Conservation (phyloP, 2,797 vertebrate genomes). For the Liparis tanakae region DNA sequence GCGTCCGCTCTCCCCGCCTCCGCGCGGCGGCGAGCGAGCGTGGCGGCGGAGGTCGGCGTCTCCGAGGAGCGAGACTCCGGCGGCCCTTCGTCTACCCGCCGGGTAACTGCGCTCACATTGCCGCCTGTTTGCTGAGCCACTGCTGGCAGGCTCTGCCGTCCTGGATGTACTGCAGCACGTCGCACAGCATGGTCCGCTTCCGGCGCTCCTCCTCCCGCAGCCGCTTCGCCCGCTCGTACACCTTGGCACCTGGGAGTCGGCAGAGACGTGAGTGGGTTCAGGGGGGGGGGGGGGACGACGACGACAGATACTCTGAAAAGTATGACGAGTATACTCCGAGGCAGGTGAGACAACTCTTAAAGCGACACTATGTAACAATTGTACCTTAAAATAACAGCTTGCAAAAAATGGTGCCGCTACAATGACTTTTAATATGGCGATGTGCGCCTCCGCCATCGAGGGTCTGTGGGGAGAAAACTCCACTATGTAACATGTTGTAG, state of each 20-base stretch:
- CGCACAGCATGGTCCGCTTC: conserved; percentile 94
- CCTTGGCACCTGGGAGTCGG: conserved; percentile 87
- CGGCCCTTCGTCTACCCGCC: conserved; percentile 28
- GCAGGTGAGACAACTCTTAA: neutral
- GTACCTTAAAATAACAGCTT: no score
- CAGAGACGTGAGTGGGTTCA: neutral
- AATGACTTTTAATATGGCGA: no score
- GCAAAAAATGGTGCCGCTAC: no score
- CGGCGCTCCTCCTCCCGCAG: conserved; percentile 91
- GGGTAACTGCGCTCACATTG: conserved; percentile 85
- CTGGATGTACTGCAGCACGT: conserved; percentile 97
- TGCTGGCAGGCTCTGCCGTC: conserved; percentile 96
- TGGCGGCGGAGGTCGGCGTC: conserved; percentile 50
- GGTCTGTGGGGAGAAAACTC: no score
- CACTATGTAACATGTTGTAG: no score
- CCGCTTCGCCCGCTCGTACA: conserved; percentile 92
- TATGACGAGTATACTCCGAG: no score
- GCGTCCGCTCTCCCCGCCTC: conserved; percentile 36
- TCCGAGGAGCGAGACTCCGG: conserved; percentile 19
- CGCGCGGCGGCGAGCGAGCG: conserved; percentile 1
- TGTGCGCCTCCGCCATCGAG: no score
- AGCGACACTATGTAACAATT: no score
- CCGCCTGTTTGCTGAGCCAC: conserved; percentile 97
- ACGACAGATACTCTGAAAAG: no score
- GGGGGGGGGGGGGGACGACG: no score